Base-by-base conservation (phyloP, 2,113 vertebrate genomes). In the Monarcha castaneiventris region DNA sequence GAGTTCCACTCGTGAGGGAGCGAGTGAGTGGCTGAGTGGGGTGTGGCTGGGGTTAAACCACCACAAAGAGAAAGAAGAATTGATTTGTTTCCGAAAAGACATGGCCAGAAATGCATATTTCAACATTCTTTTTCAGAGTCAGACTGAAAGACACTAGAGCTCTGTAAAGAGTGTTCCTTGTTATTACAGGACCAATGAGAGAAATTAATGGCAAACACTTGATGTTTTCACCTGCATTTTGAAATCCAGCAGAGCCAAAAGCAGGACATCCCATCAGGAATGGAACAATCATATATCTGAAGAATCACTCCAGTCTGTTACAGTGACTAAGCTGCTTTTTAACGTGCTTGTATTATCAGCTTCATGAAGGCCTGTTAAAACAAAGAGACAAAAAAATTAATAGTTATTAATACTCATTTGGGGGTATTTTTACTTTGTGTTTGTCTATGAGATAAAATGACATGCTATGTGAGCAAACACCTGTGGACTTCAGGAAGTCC, bases 221-320 rank as follows among this genome's bases (percentile, higher is more conserved):
- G 39, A 49, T 16, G 37, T 9, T 29, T 62, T 18, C 68, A 90
- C 56, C 62, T 54, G 32, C 27, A 4, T 39, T 49, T 85, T 48
- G 76, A 89, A 59, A 6, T 4, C 23, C 18, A 51, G 10, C 35
- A 85, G 93, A 77, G 66, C 16, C 3, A 32, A 48, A 30, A 58
- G 49, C 21, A 37, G 55, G 17, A 29, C 55, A 43, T 78, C 49
- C 51, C 17, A 10, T 23, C 48, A 41, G 54, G 51, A 67, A 26
- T 3, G 9, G 43, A 55, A 51, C 56, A 63, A 49, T 97, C 96
- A 97, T 1, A 95, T 72, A n/a, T 99, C 98, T 67, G 98, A 98
- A 21, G 97, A 98, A 94, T 99, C 98, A 21, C 98, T 99, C 98
- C 98, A 98, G 41, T 99, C 98, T 33, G 98, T 98, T 92, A 98